Percentiles rank a stretch among this genome's conserved stretches.
These are phyloP conservation scores for Calliphora vomitoria DNA, from an alignment of 2,888 invertebrate genomes.

Conservation along the genomic window DNA sequence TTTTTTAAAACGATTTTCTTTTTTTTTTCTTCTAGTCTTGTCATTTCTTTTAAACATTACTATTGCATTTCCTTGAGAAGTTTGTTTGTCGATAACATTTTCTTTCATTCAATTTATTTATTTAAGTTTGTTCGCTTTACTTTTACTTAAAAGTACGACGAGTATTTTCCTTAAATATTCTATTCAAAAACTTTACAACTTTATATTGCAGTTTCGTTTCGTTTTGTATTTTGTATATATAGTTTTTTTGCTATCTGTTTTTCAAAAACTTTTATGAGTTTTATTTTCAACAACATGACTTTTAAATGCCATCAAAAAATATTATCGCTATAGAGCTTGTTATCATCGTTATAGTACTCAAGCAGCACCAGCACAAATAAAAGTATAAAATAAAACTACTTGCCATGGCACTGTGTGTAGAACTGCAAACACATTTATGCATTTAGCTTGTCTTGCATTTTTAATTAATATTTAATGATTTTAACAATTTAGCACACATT, in stretches of 20 bases:
- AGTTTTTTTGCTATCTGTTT: background rate
- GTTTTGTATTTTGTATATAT: background rate
- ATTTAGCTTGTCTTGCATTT: slow-evolving; percentile 73
- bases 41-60: background rate
- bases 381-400: background rate
- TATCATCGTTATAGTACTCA: background rate
- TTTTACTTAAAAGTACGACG: slow-evolving; percentile 19
- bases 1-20: background rate
- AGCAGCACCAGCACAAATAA: background rate
- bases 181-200: slow-evolving; percentile 53
- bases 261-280: slow-evolving; percentile 16
- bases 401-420: too few species aligned
- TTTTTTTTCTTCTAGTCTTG: background rate
- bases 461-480: slow-evolving; percentile 77
- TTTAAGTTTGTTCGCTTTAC: slow-evolving; percentile 14
- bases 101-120: slow-evolving; percentile 18
- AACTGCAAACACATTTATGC: slow-evolving; percentile 39
- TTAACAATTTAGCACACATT: slow-evolving; percentile 76
- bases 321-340: slow-evolving; percentile 22
- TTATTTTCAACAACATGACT: slow-evolving; percentile 55
- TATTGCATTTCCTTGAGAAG: background rate
- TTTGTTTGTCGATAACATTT: slow-evolving; percentile 20
- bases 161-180: slow-evolving; percentile 52
- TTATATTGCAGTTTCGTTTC: slow-evolving; percentile 40
- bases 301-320: slow-evolving; percentile 51